Evolutionary conservation across 2,113 vertebrate genomes (phyloP), one percentile per base, ranked within the genome.

Genomic region (Entosphenus tridentatus): DNA sequence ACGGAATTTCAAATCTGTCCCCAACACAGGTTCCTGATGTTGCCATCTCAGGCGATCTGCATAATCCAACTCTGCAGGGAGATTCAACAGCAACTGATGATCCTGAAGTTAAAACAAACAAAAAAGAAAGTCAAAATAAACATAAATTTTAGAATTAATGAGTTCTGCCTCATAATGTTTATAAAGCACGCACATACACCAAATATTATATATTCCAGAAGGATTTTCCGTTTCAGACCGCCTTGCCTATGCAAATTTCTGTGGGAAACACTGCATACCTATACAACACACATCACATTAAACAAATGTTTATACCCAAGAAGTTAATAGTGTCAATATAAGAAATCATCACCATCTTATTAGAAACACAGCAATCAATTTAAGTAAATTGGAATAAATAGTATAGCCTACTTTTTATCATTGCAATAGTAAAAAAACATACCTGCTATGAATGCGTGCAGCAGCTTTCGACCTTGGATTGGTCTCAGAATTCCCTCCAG

Each of bases 401-500:
- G 8, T 68, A 68, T 68, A 68, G 10, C 5, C n/a, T 68, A 12
- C 10, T 9, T 68, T 13, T 16, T 12, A 68, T 9, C 14, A 68
- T 11, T n/a, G n/a, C n/a, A n/a, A n/a, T n/a, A n/a, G n/a, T n/a
- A n/a, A 67, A 67, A 12, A 67, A 67, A 67, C 17, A 68, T 68
- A 68, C n/a, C 67, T 68, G 67, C 67, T 3, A n/a, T 62, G 68
- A 72, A 72, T 62, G 56, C 18, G n/a, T n/a, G n/a, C n/a, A n/a
- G n/a, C n/a, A n/a, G n/a, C n/a, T n/a, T 21, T 21, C 3, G 18
- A 70, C 69, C 10, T 56, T 72, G 67, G 55, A 70, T 11, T 67
- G 11, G 14, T 70, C n/a, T 18, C 67, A 72, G 18, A 72, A 68
- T 62, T 70, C 57, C 67, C 21, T 70, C 69, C 18, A 21, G 18